Percentiles rank a stretch among this genome's conserved stretches.
These are phyloP conservation scores for Epizoanthus stellaris DNA, from an alignment of 92 coral and sea anemone species.

Conservation along the genomic window DNA sequence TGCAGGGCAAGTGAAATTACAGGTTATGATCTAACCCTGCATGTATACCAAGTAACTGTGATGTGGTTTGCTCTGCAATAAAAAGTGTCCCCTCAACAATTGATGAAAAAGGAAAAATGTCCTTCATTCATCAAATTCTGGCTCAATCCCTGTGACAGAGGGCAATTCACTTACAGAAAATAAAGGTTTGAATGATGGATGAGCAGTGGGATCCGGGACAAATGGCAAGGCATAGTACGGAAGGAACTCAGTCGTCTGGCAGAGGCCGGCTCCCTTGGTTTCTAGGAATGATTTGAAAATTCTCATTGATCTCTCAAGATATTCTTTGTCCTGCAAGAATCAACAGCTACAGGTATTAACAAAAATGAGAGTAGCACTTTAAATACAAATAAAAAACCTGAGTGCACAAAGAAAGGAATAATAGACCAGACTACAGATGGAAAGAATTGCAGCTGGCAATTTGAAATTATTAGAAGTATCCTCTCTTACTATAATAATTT, in stretches of 20 bases:
- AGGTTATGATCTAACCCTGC: too few species aligned
- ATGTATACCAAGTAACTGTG: too few species aligned
- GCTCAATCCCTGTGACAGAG: too few species aligned
- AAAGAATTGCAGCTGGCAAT: too few species aligned
- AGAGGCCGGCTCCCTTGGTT: slow-evolving; percentile 90
- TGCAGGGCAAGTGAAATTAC: too few species aligned
- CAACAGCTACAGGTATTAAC: neutral
- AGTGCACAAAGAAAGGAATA: neutral
- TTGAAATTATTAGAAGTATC: too few species aligned
- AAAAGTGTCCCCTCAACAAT: too few species aligned
- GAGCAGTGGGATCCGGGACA: slow-evolving; percentile 92
- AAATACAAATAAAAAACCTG: neutral
- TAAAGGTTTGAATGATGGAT: slow-evolving; percentile 95
- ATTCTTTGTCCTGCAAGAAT: slow-evolving; percentile 61
- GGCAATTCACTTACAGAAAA: slow-evolving; percentile 73
- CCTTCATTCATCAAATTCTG: too few species aligned
- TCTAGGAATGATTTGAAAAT: slow-evolving; percentile 89
- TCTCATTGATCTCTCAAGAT: slow-evolving; percentile 82
- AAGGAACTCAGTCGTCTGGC: slow-evolving; percentile 96
- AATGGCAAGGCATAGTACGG: slow-evolving; percentile 96
- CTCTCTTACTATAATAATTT: too few species aligned
- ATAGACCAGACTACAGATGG: too few species aligned
- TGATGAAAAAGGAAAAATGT: too few species aligned
- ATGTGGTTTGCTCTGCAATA: too few species aligned
- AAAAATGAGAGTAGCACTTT: neutral